phyloP scores from a whole-genome alignment of 2,113 vertebrate species.

The Callopanchax toddi region DNA sequence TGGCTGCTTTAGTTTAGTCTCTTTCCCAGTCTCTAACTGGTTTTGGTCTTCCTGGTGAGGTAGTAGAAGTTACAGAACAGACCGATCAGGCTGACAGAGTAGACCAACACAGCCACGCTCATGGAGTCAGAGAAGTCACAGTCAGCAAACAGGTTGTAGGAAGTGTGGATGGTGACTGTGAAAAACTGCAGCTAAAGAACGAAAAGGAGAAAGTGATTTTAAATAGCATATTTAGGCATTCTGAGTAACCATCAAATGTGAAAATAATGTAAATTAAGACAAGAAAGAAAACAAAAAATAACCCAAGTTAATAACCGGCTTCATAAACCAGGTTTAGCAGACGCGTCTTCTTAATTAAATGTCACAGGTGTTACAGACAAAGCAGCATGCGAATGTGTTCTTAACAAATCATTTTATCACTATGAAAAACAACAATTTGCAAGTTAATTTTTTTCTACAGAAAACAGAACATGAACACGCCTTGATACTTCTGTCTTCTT shows the following conservation, averaged over 20 bases:
- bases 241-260: conserved; percentile 3
- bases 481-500: no score
- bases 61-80: conserved; percentile 79
- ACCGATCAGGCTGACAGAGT: conserved; percentile 73
- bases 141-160: conserved; percentile 76
- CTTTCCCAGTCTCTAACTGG: neutral
- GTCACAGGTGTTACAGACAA: no score
- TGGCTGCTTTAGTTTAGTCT: neutral
- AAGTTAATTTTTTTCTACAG: no score
- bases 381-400: no score
- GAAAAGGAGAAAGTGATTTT: neutral
- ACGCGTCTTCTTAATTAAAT: no score
- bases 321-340: no score
- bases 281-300: no score
- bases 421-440: no score
- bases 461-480: no score
- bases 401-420: no score
- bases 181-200: conserved; percentile 74
- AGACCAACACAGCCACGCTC: conserved; percentile 64
- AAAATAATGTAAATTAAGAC: no score
- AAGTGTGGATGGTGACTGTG: conserved; percentile 72
- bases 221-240: neutral
- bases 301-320: no score
- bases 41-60: conserved; percentile 61
- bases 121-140: conserved; percentile 71